phyloP scores from a whole-genome alignment of 2,888 invertebrate genomes.

The Aphidoletes aphidimyza region DNA sequence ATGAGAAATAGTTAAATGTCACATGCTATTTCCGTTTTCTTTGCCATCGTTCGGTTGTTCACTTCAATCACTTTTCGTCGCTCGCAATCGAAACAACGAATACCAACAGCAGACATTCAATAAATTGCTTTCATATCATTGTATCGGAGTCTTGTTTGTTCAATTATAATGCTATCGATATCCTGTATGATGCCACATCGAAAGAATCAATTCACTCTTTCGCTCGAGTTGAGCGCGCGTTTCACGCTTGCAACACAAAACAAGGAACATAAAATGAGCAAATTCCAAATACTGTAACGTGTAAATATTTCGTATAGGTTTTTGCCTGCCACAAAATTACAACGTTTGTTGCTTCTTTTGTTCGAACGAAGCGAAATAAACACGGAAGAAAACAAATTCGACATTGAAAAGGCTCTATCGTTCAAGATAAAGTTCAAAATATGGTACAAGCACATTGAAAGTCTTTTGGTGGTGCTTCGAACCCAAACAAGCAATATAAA shows the following conservation, averaged over 20 bases:
- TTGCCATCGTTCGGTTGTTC: not conserved
- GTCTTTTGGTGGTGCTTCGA: not conserved
- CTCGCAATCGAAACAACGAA: no score
- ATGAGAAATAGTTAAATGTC: not conserved
- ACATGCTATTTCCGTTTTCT: conserved; percentile 29
- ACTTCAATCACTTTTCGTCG: not conserved
- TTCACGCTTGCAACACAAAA: no score
- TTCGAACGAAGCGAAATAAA: no score
- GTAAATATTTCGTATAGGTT: no score
- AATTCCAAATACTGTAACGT: no score
- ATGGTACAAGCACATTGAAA: not conserved
- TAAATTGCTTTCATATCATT: conserved; percentile 50
- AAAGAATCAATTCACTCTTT: not conserved
- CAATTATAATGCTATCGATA: conserved; percentile 43
- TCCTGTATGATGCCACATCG: not conserved
- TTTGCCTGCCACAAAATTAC: not conserved
- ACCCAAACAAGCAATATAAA: not conserved
- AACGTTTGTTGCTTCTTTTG: no score
- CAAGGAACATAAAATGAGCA: no score
- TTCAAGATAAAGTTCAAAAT: conserved; percentile 16
- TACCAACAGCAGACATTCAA: conserved; percentile 20
- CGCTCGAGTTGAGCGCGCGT: no score
- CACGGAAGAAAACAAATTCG: conserved; percentile 23
- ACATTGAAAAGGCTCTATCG: not conserved
- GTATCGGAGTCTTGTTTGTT: conserved; percentile 38